Evolutionary conservation across 2,888 invertebrate genomes (phyloP), one percentile per base, ranked within the genome.

Genomic region (Ernsta delagoae): DNA sequence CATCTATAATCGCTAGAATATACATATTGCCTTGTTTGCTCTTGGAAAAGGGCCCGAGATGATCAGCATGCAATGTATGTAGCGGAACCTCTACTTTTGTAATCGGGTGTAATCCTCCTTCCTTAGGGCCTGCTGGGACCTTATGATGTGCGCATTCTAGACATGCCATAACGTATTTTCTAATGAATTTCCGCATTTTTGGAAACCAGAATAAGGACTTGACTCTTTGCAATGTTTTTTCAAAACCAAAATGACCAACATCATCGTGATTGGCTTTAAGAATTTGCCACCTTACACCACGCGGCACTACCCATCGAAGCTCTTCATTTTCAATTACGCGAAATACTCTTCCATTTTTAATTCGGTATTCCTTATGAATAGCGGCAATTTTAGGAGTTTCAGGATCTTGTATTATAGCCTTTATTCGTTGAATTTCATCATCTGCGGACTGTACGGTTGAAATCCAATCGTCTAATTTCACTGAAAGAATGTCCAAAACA

Each of bases 221-320:
- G 4, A 45, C 7, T 4, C 45, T 11, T n/a, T 11, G n/a, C n/a
- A 45, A n/a, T 5, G 45, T 45, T 5, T 45, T 45, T 45, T 45
- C 45, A 45, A 45, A n/a, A n/a, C 45, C 12, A 48, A 48, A 48
- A 48, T 48, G 45, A 48, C 45, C 45, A 48, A 48, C 12, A 48
- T 43, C 43, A 43, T 43, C 43, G 3, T 43, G 43, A 11, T 43
- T 43, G 4, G 43, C 43, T 11, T 43, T 43, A 11, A 43, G 43
- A 43, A 43, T 9, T 4, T 43, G 43, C 43, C 43, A 43, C 11
- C 43, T 43, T 3, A 43, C 43, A 43, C 43, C 43, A 4, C 43
- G 43, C 4, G 43, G 43, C 4, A 43, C 43, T 11, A 43, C 43
- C 43, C 43, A 43, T 11, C 43, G 9, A 43, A 43, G 43, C 43